Base-by-base conservation (phyloP, 2,113 vertebrate species). In the Psilopsiagon aymara region DNA sequence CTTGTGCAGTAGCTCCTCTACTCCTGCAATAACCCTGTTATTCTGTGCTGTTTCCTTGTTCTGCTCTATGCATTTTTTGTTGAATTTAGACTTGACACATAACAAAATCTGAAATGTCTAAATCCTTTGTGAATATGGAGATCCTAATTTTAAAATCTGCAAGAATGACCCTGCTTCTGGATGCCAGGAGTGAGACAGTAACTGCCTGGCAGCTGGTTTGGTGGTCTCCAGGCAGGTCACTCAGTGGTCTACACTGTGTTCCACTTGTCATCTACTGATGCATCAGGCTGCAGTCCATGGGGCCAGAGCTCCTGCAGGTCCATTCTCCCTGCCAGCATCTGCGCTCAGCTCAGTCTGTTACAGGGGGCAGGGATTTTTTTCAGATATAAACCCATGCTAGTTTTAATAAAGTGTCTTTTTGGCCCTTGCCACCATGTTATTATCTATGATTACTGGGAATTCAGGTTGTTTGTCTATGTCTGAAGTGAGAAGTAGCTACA, bases 191-290 rank as follows among this genome's bases (percentile, higher is more conserved):
- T 2, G 39, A 17, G 60, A 33, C 43, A 33, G 57, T 35, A 59
- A 24, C 21, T 16, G 21, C 57, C 21, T 35, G 33, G 33, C 14
- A 23, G 23, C 21, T 59, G 6, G 21, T 59, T 59, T 35, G n/a
- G 57, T 35, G 21, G 57, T 59, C n/a, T 35, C 57, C 57, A 59
- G 33, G 57, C 13, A 59, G 57, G 33, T 35, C 86, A 19, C 53
- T 8, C 1, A 0, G 3, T 23, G n/a, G 17, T 5, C 46, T 47
- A 19, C 25, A 1, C 14, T 4, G 19, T 0, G 0, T 13, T 9
- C 49, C 41, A 13, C 28, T 29, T 9, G 17, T 8, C 27, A 2
- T 13, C 81, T 44, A 1, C 11, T 5, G 19, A 28, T 10, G 43
- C 37, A 11, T 25, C 2, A 2, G 27, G 21, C 7, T 1, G 1